A percentile compares a stretch with the other conserved stretches of the same genome.
These are phyloP conservation scores for Perca schrenkii DNA, from an alignment of 2,113 vertebrate genomes.

Conservation along the genomic window DNA sequence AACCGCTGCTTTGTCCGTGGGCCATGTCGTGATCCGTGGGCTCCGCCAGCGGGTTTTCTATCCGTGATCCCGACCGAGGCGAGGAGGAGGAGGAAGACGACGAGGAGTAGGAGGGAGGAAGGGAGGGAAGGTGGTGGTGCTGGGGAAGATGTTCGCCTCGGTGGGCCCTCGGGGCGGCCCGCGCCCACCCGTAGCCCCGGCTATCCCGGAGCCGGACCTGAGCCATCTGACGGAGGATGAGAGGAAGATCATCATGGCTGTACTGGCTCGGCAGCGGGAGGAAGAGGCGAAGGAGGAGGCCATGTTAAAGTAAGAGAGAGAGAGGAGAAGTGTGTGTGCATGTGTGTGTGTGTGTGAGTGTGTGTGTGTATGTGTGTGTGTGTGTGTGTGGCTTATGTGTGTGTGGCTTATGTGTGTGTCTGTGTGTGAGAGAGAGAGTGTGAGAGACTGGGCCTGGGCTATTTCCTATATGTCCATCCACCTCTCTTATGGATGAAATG, in stretches of 20 bases:
- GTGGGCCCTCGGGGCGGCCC: slow-evolving; percentile 95
- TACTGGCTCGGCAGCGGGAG: slow-evolving; percentile 97
- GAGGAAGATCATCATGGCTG: slow-evolving; percentile 98
- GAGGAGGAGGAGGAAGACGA: slow-evolving; percentile 73
- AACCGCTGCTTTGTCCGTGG: slow-evolving; percentile 84
- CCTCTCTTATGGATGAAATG: slow-evolving; percentile 44
- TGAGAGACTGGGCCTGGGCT: slow-evolving; percentile 48
- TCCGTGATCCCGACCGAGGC: slow-evolving; percentile 84
- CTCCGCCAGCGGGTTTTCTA: slow-evolving; percentile 82
- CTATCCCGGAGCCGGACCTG: slow-evolving; percentile 97
- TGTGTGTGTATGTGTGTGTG: slow-evolving; percentile 33
- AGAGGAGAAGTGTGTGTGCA: slow-evolving; percentile 22
- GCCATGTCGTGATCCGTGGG: slow-evolving; percentile 90
- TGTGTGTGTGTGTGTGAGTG: slow-evolving; percentile 31
- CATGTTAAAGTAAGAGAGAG: slow-evolving; percentile 95
- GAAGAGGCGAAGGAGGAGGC: slow-evolving; percentile 98
- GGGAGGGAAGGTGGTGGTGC: slow-evolving; percentile 48
- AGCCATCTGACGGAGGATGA: slow-evolving; percentile 99
- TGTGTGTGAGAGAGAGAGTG: neutral
- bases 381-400: slow-evolving; percentile 5
- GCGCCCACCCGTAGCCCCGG: slow-evolving; percentile 92
- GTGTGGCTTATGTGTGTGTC: neutral
- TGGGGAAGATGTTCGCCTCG: slow-evolving; percentile 91
- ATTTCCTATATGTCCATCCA: slow-evolving; percentile 56
- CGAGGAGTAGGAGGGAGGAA: slow-evolving; percentile 10